Percentiles rank a stretch among this genome's conserved stretches.
These are phyloP conservation scores for Platerodrilus igneus DNA, from an alignment of 2,888 invertebrate genomes.

Conservation along the genomic window DNA sequence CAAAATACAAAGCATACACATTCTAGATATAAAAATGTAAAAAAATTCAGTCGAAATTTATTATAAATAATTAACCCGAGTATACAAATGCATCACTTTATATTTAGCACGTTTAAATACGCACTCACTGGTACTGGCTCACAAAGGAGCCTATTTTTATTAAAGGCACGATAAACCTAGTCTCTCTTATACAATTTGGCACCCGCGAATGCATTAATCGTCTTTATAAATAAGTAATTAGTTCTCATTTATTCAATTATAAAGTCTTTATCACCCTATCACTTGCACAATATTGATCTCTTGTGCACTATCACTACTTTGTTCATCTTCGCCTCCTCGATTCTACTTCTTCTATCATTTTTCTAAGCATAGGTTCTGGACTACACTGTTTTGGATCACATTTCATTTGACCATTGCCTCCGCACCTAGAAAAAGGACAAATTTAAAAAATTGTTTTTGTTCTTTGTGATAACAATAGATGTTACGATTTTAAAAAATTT, in stretches of 20 bases:
- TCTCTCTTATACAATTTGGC: constrained; percentile 48
- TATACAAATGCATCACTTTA: constrained; percentile 34
- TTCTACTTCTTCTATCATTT: constrained; percentile 82
- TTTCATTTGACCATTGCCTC: constrained; percentile 89
- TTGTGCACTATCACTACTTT: constrained; percentile 40
- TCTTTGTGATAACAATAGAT: too few relatives aligned
- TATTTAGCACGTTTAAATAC: constrained; percentile 21
- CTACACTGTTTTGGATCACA: constrained; percentile 88
- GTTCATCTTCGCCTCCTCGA: constrained; percentile 66
- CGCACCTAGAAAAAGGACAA: constrained; percentile 64
- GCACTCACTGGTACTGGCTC: constrained; percentile 19
- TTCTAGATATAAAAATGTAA: constrained; percentile 44
- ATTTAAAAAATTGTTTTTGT: constrained; percentile 10
- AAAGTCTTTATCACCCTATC: constrained; percentile 44
- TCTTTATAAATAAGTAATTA: too few relatives aligned
- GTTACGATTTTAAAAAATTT: too few relatives aligned
- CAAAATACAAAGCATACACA: constrained; percentile 44
- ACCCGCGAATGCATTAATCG: constrained; percentile 46
- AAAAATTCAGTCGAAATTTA: constrained; percentile 42
- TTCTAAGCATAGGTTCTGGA: constrained; percentile 83
- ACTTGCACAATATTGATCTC: constrained; percentile 41
- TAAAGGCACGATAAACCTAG: constrained; percentile 47
- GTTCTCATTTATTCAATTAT: constrained; percentile 41
- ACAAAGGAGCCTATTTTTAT: constrained; percentile 22
- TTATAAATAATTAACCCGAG: constrained; percentile 35